Conservation (phyloP, 2,113 vertebrate species). For the Callipepla squamata region DNA sequence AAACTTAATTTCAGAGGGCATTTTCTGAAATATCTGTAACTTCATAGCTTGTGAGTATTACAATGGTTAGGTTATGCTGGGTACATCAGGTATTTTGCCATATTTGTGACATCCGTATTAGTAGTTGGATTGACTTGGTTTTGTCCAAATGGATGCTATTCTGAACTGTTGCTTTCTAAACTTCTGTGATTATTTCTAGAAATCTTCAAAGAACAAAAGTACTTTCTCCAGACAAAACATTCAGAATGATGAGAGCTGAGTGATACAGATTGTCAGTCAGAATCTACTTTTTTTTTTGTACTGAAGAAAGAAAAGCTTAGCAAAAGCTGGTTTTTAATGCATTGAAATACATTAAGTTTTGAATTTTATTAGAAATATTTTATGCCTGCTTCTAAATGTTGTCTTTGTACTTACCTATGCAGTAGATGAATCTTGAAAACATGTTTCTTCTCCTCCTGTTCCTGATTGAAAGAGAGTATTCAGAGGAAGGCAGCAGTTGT, state of each 20-base stretch:
- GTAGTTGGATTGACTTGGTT: background rate
- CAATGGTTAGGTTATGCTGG: background rate
- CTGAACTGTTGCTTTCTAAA: slow-evolving; percentile 4
- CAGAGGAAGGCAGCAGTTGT: background rate
- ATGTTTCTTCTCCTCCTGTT: background rate
- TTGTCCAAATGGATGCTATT: background rate
- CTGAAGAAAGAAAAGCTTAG: background rate
- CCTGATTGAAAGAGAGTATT: background rate
- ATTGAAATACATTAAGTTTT: background rate
- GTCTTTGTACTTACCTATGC: background rate
- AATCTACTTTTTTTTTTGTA: background rate
- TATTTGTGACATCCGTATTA: background rate
- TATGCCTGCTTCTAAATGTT: background rate
- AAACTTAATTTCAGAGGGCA: slow-evolving; percentile 33
- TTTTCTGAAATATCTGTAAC: slow-evolving; percentile 20
- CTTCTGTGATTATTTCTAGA: slow-evolving; percentile 21
- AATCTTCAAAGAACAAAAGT: slow-evolving; percentile 19
- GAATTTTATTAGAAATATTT: background rate
- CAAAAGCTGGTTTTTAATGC: background rate
- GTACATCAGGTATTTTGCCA: background rate
- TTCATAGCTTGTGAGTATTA: background rate
- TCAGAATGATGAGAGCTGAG: slow-evolving; percentile 4
- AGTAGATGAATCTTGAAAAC: background rate
- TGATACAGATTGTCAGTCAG: slow-evolving; percentile 38
- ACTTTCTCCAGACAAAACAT: background rate